Evolutionary conservation across 2,888 invertebrate genomes (phyloP).

Genomic region (Euplagia quadripunctaria): DNA sequence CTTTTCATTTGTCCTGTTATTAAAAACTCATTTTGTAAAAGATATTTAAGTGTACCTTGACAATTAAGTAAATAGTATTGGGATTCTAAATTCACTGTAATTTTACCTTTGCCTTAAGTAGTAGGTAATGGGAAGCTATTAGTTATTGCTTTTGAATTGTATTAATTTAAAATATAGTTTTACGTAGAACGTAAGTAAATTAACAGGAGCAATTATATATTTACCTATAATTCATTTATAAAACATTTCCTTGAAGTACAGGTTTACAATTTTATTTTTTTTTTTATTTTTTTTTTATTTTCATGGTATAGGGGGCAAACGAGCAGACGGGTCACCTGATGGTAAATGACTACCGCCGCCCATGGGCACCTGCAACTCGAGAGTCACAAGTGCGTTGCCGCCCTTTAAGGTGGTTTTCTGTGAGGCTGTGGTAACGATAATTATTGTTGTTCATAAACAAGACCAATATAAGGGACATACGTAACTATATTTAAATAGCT

Average conservation of each 20-base stretch:
- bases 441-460: background rate
- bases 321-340: no score
- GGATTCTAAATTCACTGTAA: conserved; percentile 37
- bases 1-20: conserved; percentile 78
- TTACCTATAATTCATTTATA: background rate
- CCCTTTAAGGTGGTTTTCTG: no score
- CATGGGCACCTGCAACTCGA: no score
- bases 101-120: conserved; percentile 35
- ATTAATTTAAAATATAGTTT: background rate
- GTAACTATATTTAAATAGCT: background rate
- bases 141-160: conserved; percentile 14
- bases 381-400: no score
- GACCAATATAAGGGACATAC: background rate
- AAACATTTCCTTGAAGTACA: background rate
- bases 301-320: no score
- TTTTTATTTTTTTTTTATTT: no score
- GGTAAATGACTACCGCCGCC: no score
- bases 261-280: background rate
- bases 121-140: conserved; percentile 25
- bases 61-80: conserved; percentile 54
- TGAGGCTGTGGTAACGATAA: no score
- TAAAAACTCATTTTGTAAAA: conserved; percentile 76
- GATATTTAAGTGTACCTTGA: conserved; percentile 58
- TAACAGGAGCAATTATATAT: background rate
- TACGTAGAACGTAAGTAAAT: background rate